Base-by-base conservation (phyloP, 2,113 vertebrate genomes). In the Eclectus roratus region DNA sequence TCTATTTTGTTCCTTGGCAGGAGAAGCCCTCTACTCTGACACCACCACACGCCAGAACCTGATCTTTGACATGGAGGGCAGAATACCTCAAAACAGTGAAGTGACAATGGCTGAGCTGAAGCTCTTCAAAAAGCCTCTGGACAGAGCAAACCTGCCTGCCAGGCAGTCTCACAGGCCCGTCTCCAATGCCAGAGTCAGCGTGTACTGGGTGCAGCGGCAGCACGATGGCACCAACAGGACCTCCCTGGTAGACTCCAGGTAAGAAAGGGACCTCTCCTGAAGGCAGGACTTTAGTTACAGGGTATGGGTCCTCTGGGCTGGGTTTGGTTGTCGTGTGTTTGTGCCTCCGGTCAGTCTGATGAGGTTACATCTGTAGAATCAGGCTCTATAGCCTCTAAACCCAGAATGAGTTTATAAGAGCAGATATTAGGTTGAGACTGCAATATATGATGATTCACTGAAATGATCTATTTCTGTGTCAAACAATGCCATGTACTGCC, bases 91-190 rank as follows among this genome's bases (percentile, higher is more conserved):
- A 17, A 98, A 99, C 97, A 98, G 98, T 1, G 99, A 99, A 91
- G 99, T 99, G 91, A 99, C 99, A 43, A 99, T 99, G 99, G 99
- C 99, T 13, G 99, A 98, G 66, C 98, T 99, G 60, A 99, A 98
- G 88, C 98, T 99, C 33, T 99, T 99, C 97, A 98, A 99, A 97
- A 98, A 98, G 95, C 98, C 98, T 4, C 94, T 98, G 10, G 96
- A 98, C 72, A 97, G 96, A 73, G 92, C 97, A 21, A 97, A 96
- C 55, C 88, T 98, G 6, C 96, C 96, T 33, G 98, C 97, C 63
- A 96, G 3, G 80, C 96, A 88, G 29, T n/a, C 91, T 25, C 97
- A 94, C 94, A 97, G 98, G 19, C 96, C 98, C 0, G 88, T 98
- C 66, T 98, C 95, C 97, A 98, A 97, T 1, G 99, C 98, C 61